A percentile compares a stretch with the other conserved stretches of the same genome.
Evolutionary conservation across 2,113 vertebrate species (phyloP).

Genomic region (Tragulus kanchil): DNA sequence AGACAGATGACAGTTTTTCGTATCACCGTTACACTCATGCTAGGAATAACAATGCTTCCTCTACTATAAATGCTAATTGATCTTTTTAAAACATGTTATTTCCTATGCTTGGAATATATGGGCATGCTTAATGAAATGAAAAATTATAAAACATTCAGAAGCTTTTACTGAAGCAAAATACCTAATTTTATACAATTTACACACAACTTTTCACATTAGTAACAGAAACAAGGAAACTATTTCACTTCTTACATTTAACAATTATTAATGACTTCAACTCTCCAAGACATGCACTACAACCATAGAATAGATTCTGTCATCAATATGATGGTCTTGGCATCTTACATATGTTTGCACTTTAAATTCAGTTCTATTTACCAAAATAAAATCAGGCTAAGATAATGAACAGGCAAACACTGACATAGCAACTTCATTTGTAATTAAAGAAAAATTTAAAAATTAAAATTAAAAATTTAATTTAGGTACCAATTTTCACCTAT

Average conservation of each 20-base stretch:
- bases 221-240: constrained; percentile 59
- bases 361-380: constrained; percentile 61
- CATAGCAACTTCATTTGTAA: constrained; percentile 1
- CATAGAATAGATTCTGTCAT: constrained; percentile 37
- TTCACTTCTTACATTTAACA: constrained; percentile 67
- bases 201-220: constrained; percentile 62
- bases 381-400: constrained; percentile 51
- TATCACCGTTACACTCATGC: constrained; percentile 67
- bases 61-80: constrained; percentile 30
- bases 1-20: constrained; percentile 52
- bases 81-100: constrained; percentile 54
- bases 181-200: constrained; percentile 68
- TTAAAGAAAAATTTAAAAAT: constrained; percentile 58
- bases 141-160: constrained; percentile 63
- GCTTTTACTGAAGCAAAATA: constrained; percentile 29
- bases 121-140: constrained; percentile 69
- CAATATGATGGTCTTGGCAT: constrained; percentile 66
- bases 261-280: constrained; percentile 28
- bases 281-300: constrained; percentile 62
- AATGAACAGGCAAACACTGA: constrained; percentile 1
- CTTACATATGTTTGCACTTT: constrained; percentile 63
- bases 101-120: constrained; percentile 52
- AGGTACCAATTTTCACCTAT: constrained; percentile 40
- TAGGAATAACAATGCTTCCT: constrained; percentile 58
- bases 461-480: constrained; percentile 34